Percentiles rank a stretch among this genome's conserved stretches.
Evolutionary conservation across 92 coral and sea anemone genomes (phyloP).

Genomic region (Porites cylindrica): DNA sequence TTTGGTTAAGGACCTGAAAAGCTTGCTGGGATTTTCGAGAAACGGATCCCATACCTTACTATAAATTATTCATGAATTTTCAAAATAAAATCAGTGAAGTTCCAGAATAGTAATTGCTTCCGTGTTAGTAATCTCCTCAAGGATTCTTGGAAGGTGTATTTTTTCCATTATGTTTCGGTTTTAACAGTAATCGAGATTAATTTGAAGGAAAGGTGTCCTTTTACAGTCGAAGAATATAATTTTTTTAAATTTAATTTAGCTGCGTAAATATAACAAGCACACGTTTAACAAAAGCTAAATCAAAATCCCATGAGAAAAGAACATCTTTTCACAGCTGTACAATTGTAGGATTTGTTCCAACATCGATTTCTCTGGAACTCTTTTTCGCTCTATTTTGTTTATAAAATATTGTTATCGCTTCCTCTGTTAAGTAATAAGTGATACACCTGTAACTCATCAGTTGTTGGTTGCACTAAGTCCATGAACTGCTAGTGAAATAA

Average conservation of each 20-base stretch:
- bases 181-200: neutral
- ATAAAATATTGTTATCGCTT: neutral
- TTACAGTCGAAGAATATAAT: neutral
- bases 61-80: too few relatives aligned
- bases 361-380: neutral
- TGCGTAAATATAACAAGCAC: neutral
- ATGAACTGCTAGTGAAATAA: neutral
- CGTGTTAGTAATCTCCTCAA: too few relatives aligned
- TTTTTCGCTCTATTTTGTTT: neutral
- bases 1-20: too few relatives aligned
- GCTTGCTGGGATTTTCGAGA: too few relatives aligned
- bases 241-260: neutral
- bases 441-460: neutral
- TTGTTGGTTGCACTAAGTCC: neutral
- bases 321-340: constrained; percentile 1
- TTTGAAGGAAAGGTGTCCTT: neutral
- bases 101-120: too few relatives aligned
- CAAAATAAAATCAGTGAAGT: too few relatives aligned
- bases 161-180: neutral
- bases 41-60: too few relatives aligned
- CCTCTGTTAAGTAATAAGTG: neutral
- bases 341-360: neutral
- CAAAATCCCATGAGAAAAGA: neutral
- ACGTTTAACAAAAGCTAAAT: neutral
- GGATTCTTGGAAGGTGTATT: neutral